phyloP scores from a whole-genome alignment of 2,888 invertebrate genomes.

The Synergus gifuensis region DNA sequence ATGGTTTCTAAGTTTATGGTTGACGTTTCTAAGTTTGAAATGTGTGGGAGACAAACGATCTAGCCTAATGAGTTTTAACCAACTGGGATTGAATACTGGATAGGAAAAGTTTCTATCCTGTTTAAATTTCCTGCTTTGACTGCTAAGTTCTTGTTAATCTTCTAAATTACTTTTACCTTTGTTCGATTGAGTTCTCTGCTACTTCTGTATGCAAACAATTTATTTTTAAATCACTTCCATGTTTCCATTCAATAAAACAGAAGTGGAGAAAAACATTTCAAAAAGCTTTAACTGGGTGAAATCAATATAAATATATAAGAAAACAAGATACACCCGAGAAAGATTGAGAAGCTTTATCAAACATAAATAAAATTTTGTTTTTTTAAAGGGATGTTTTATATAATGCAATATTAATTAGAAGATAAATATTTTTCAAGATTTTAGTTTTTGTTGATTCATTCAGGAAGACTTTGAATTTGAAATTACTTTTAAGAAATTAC shows the following conservation, averaged over 20 bases:
- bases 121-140: neutral
- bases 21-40: conserved; percentile 2
- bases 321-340: neutral
- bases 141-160: conserved; percentile 2
- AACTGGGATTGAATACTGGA: conserved; percentile 18
- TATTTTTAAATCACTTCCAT: neutral
- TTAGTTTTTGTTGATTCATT: too few species aligned
- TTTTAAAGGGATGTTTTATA: too few species aligned
- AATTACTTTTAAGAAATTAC: neutral
- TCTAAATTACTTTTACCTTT: neutral
- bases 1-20: neutral
- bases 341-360: neutral
- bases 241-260: neutral
- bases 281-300: neutral
- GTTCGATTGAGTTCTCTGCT: conserved; percentile 5
- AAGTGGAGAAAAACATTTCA: neutral
- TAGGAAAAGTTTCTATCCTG: conserved; percentile 7
- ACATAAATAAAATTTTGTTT: too few species aligned
- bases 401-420: too few species aligned
- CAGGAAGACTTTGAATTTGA: neutral
- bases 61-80: conserved; percentile 4
- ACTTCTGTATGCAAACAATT: neutral
- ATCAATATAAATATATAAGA: neutral
- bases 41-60: neutral
- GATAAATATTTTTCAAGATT: too few species aligned